Percentiles rank a stretch among this genome's conserved stretches.
Evolutionary conservation across 2,797 vertebrate genomes (phyloP).

Genomic region (Pristis pectinata): DNA sequence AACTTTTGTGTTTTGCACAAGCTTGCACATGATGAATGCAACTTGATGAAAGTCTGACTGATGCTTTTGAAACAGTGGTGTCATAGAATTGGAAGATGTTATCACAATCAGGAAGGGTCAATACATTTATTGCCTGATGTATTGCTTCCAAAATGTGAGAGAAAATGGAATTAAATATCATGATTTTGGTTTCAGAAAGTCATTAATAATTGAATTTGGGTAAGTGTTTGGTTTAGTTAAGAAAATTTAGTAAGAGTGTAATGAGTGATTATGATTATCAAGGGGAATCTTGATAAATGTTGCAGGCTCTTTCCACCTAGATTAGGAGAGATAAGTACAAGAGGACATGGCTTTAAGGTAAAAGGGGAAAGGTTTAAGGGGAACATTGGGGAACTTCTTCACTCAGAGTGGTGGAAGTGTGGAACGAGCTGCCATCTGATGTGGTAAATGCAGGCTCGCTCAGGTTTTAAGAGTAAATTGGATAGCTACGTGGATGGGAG

Average conservation of each 20-base stretch:
- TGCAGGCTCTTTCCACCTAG: too few species aligned
- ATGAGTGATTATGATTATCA: background rate
- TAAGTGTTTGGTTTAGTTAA: background rate
- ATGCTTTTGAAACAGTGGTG: background rate
- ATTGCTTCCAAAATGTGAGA: background rate
- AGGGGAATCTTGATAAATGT: background rate
- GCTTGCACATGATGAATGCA: background rate
- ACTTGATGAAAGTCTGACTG: background rate
- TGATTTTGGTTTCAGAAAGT: too few species aligned
- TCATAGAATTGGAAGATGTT: background rate
- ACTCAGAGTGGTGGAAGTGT: too few species aligned
- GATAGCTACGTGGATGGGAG: too few species aligned
- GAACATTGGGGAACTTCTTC: too few species aligned
- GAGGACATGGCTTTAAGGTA: too few species aligned
- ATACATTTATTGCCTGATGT: background rate
- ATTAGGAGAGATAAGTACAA: too few species aligned
- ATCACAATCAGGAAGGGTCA: background rate
- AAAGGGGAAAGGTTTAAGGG: too few species aligned
- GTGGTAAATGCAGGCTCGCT: too few species aligned
- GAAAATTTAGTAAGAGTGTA: background rate
- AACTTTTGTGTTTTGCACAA: background rate
- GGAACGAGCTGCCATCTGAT: too few species aligned
- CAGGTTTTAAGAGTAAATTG: too few species aligned
- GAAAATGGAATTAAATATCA: background rate
- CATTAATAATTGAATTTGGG: background rate